These are phyloP conservation scores for Ameiurus melas DNA, from an alignment of 2,113 vertebrate species.

Conservation along the genomic window DNA sequence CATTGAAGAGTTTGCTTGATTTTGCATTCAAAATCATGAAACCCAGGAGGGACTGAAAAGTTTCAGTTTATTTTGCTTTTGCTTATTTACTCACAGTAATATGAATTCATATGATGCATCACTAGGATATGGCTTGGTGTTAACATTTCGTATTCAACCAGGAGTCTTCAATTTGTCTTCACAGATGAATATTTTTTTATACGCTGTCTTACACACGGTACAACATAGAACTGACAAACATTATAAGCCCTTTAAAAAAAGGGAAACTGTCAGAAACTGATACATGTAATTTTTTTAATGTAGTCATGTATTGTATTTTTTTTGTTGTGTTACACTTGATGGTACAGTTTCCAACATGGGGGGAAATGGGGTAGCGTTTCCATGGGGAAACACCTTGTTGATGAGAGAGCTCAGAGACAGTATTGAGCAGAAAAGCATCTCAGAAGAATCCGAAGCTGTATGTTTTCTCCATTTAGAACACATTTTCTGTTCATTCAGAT, in stretches of 20 bases:
- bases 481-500: not conserved
- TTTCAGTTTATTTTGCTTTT: not conserved
- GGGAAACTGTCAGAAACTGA: not conserved
- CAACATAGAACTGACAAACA: not conserved
- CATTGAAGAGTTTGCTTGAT: too few species aligned
- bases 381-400: not conserved
- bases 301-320: too few species aligned
- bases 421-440: not conserved
- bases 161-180: not conserved
- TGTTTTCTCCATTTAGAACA: not conserved
- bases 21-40: too few species aligned
- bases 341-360: not conserved
- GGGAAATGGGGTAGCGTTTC: not conserved
- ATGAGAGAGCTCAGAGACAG: not conserved
- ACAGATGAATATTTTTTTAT: not conserved
- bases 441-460: not conserved
- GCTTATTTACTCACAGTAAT: not conserved
- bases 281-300: not conserved
- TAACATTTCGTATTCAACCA: not conserved
- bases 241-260: not conserved
- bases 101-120: not conserved
- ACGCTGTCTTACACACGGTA: not conserved
- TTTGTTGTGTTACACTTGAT: too few species aligned
- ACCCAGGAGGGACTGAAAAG: not conserved
- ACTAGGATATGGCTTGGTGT: not conserved